Evolutionary conservation across 2,797 vertebrate species (phyloP), one percentile per base, ranked within the genome.

Genomic region (Paratrypauchen microcephalus): DNA sequence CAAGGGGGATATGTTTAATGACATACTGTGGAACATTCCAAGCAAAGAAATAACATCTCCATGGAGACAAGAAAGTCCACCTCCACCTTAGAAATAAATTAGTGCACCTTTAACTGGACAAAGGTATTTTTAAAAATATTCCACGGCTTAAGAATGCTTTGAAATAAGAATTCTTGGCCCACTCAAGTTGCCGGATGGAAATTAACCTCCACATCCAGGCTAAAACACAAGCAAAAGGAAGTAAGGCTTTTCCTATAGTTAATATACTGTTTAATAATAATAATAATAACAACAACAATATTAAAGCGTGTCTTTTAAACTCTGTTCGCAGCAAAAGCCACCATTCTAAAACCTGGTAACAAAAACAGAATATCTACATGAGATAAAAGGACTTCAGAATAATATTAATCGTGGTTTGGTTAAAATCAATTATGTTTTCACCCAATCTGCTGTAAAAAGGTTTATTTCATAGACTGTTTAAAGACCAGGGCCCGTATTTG

Each of bases 111-210:
- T 36, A 84, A 67, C 76, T 24, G 16, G 68, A 86, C 72, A 65
- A 81, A 84, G 76, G 79, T 62, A 71, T 80, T 82, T 80, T 69
- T 63, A 26, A 45, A n/a, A 36, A 45, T 24, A 24, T 47, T 71
- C 77, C 48, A 69, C 74, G 57, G 67, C 74, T 83, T 75, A 74
- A 87, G 74, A 88, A 86, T 50, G 81, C 77, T 83, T 88, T 62
- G 87, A 83, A 86, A 86, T 82, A 86, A 88, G 73, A 86, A 87
- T 87, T 87, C 78, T 87, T 86, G 85, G 85, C 87, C 88, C 86
- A 85, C 80, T 79, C 74, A 74, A 50, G 74, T 80, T 69, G 65
- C 66, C 77, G 78, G 79, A 45, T 82, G 68, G 81, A 87, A 88
- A 85, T 75, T 75, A 18, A 73, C 68, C 78, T 77, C 77, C 41